These are phyloP conservation scores for Salvelinus fontinalis DNA, from an alignment of 2,113 vertebrate genomes.

Conservation along the genomic window DNA sequence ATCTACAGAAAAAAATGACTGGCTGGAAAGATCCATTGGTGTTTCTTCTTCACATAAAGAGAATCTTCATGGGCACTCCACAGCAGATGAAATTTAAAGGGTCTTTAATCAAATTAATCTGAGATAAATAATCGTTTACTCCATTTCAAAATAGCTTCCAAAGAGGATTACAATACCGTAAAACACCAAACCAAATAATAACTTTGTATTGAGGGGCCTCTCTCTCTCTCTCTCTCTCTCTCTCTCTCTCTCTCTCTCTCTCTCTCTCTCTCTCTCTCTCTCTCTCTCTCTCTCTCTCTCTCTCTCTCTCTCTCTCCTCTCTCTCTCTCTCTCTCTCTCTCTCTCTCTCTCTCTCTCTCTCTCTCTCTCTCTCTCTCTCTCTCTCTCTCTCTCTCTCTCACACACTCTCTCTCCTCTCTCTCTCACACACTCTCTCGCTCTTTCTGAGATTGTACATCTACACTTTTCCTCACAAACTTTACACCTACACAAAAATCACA, in stretches of 20 bases:
- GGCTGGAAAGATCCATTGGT: conserved; percentile 56
- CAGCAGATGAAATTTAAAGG: conserved; percentile 67
- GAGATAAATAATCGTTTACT: conserved; percentile 74
- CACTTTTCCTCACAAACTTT: no score
- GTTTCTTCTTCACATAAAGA: conserved; percentile 62
- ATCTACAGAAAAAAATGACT: conserved; percentile 70
- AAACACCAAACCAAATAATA: conserved; percentile 57
- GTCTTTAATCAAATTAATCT: conserved; percentile 75
- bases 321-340: no score
- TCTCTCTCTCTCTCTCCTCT: no score
- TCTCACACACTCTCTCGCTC: no score
- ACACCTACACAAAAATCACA: no score
- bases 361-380: not conserved
- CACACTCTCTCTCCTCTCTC: no score
- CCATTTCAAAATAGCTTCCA: conserved; percentile 65
- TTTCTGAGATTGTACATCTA: no score
- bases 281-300: no score
- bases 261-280: not conserved
- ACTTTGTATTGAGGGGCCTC: conserved; percentile 30
- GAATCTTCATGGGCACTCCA: conserved; percentile 65
- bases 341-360: conserved; percentile 29
- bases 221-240: conserved; percentile 28
- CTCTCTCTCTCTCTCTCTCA: not conserved
- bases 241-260: not conserved
- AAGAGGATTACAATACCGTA: conserved; percentile 68